Conservation (phyloP, 2,113 vertebrate species). For the Chaenogobius annularis region DNA sequence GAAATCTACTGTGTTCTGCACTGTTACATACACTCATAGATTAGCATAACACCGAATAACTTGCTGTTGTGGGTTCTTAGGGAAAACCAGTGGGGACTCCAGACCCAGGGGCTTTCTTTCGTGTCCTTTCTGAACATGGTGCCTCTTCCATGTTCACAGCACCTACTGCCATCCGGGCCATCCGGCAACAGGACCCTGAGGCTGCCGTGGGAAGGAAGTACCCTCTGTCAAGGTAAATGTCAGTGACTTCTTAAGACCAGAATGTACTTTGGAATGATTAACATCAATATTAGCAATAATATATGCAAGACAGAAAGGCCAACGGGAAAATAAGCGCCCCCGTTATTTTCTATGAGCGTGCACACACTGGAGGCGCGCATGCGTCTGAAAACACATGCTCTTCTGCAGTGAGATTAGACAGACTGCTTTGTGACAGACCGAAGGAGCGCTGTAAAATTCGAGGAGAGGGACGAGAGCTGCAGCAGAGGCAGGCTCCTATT, state of each 20-base stretch:
- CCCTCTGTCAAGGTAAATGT: conserved; percentile 82
- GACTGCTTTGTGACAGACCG: no score
- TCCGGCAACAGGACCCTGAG: conserved; percentile 92
- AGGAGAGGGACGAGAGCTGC: no score
- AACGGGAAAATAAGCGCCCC: no score
- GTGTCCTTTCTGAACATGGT: conserved; percentile 89
- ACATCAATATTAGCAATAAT: background rate
- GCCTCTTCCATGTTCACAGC: conserved; percentile 88
- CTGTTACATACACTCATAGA: background rate
- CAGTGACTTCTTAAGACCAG: background rate
- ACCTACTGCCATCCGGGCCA: conserved; percentile 94
- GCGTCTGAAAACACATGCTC: no score
- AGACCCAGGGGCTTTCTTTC: conserved; percentile 92
- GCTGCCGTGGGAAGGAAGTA: conserved; percentile 81
- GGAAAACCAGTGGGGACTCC: conserved; percentile 97
- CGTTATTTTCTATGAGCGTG: no score
- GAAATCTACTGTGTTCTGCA: background rate
- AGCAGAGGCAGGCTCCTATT: no score
- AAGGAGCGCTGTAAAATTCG: no score
- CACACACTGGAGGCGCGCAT: no score
- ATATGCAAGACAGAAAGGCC: background rate
- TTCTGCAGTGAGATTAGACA: no score
- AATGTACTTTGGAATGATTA: background rate
- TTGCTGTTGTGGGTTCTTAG: conserved; percentile 66
- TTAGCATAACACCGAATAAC: no score